These are phyloP conservation scores for Blennius ocellaris DNA, from an alignment of 2,113 vertebrate species.

Conservation along the genomic window DNA sequence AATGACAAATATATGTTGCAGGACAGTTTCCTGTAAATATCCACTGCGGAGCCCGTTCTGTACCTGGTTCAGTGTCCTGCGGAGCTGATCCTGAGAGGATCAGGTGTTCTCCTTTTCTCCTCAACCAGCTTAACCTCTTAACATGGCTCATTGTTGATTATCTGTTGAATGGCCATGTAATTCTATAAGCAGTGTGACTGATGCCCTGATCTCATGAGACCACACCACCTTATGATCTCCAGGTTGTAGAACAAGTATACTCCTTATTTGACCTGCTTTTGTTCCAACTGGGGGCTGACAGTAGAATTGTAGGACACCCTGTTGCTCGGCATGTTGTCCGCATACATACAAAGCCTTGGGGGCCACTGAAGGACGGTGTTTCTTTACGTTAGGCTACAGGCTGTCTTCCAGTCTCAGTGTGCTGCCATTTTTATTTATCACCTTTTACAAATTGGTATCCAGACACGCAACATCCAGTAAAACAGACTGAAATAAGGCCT, in stretches of 20 bases:
- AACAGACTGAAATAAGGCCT: too few species aligned
- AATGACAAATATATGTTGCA: background rate
- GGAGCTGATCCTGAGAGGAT: conserved; percentile 1
- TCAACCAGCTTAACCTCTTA: conserved; percentile 18
- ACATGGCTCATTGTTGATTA: conserved; percentile 31
- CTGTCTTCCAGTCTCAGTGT: background rate
- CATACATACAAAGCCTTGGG: conserved; percentile 31
- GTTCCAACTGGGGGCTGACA: conserved; percentile 33
- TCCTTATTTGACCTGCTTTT: conserved; percentile 37
- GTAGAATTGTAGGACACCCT: conserved; percentile 36
- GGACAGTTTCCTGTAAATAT: background rate
- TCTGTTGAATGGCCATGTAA: conserved; percentile 34
- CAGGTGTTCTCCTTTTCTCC: conserved; percentile 10
- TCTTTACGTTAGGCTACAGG: background rate
- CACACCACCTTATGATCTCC: conserved; percentile 25
- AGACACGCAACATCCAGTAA: background rate
- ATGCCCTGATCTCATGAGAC: conserved; percentile 43
- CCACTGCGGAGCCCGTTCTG: background rate
- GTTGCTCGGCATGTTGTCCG: conserved; percentile 36
- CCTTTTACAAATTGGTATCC: background rate
- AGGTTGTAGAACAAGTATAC: conserved; percentile 35
- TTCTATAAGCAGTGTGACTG: conserved; percentile 26
- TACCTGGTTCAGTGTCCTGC: background rate
- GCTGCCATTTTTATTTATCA: conserved; percentile 1
- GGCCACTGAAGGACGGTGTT: conserved; percentile 11